These are phyloP conservation scores for Gymnobelideus leadbeateri DNA, from an alignment of 2,113 vertebrate species.

Conservation along the genomic window DNA sequence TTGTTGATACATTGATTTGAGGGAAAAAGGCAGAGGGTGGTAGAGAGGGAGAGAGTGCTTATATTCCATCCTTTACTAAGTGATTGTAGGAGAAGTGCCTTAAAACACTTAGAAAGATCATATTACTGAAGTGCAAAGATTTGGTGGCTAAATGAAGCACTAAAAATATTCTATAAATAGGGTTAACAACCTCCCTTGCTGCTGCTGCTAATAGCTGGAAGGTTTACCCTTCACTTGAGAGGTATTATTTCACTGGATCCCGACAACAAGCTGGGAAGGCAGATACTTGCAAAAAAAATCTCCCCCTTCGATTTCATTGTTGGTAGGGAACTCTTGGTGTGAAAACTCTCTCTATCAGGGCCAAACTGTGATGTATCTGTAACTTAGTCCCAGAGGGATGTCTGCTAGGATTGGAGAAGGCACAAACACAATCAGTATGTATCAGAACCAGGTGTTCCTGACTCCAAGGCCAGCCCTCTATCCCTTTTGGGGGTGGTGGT, in stretches of 20 bases:
- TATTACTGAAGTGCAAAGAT: background rate
- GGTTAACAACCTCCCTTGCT: background rate
- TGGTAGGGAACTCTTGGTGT: background rate
- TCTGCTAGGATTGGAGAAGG: background rate
- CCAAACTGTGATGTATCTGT: background rate
- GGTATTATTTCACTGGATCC: background rate
- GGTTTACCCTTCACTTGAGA: background rate
- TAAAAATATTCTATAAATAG: background rate
- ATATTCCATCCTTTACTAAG: background rate
- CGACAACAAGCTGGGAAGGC: background rate
- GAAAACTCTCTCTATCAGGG: background rate
- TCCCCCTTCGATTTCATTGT: background rate
- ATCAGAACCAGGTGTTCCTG: background rate
- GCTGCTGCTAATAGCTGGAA: background rate
- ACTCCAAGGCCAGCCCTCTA: background rate
- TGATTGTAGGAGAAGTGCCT: background rate
- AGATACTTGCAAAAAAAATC: background rate
- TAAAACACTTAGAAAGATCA: background rate
- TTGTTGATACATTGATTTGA: background rate
- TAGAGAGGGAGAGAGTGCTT: background rate
- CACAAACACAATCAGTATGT: background rate
- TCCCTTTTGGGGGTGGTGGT: background rate
- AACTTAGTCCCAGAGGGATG: background rate
- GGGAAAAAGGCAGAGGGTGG: background rate
- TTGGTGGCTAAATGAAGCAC: background rate